A percentile compares a stretch with the other conserved stretches of the same genome.
Conservation (phyloP, 2,113 vertebrate genomes). For the Herpetotheres cachinnans region DNA sequence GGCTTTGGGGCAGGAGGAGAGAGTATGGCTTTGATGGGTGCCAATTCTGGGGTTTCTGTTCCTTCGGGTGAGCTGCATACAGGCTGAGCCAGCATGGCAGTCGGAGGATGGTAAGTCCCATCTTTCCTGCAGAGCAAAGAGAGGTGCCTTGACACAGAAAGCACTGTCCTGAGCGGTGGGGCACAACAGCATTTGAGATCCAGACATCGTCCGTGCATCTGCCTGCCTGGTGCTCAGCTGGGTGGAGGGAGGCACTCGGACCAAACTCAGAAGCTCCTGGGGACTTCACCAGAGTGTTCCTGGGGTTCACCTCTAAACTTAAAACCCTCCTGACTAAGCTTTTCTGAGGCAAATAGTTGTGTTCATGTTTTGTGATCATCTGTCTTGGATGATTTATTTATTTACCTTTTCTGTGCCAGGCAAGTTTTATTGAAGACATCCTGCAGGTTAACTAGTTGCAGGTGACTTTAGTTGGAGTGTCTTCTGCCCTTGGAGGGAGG, state of each 20-base stretch:
- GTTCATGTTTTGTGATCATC: background rate
- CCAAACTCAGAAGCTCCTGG: background rate
- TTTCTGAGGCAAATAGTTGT: background rate
- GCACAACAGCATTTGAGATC: background rate
- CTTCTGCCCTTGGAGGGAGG: background rate
- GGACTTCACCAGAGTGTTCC: background rate
- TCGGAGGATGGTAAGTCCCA: background rate
- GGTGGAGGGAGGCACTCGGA: background rate
- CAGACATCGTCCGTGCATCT: fast-evolving
- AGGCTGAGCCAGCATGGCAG: fast-evolving
- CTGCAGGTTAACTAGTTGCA: background rate
- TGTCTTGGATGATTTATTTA: background rate
- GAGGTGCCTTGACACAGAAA: background rate
- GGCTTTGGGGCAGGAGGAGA: background rate
- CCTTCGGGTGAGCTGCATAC: background rate
- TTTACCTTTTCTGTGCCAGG: background rate
- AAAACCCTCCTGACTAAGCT: background rate
- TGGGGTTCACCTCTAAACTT: background rate
- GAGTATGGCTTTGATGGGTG: background rate
- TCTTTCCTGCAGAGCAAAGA: background rate
- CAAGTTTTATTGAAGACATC: background rate
- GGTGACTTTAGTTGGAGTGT: background rate
- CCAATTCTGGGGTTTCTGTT: fast-evolving
- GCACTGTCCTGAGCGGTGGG: fast-evolving
- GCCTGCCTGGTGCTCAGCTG: fast-evolving